Base-by-base conservation (phyloP, 2,888 invertebrate species). In the Pammene aurita region DNA sequence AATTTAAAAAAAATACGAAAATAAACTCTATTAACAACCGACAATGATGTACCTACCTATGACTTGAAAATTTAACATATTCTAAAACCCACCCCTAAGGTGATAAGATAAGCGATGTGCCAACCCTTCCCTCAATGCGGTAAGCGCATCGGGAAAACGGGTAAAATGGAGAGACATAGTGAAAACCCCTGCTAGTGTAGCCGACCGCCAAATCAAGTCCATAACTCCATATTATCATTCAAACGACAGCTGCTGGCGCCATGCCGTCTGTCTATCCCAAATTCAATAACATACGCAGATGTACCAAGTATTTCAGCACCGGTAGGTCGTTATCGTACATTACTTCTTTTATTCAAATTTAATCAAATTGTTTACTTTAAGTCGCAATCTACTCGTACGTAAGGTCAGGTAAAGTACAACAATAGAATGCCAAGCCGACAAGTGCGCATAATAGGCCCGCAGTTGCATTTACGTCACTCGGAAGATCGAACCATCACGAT, bases 381-480 rank as follows among this genome's bases (percentile, higher is more conserved):
- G 42, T 57, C 18, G 26, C 57, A 44, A 57, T 44, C 41, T 18
- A 42, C 34, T n/a, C 13, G 34, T 46, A 60, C 26, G 16, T 41
- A 38, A 41, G 38, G 38, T 61, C 34, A 54, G 34, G 54, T 34
- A 54, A 58, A 11, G 34, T 16, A 62, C 50, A 41, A 44, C 63
- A 67, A 67, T 54, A 64, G 52, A 64, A 64, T 18, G 16, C 68
- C 48, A 42, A 58, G 60, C 52, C 34, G 50, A 66, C 66, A 58
- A 68, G 52, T 58, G 63, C 68, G 52, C 68, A 64, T 52, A 41
- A 18, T 63, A 63, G 68, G 38, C 42, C 18, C 56, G 57, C 63
- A 68, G 63, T 35, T 65, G 69, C 69, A 60, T 65, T 69, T 69
- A 65, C 64, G 69, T 69, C 69, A 69, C 68, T 42, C 63, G 48